Base-by-base conservation (phyloP, 2,113 vertebrate genomes). In the Castor canadensis region DNA sequence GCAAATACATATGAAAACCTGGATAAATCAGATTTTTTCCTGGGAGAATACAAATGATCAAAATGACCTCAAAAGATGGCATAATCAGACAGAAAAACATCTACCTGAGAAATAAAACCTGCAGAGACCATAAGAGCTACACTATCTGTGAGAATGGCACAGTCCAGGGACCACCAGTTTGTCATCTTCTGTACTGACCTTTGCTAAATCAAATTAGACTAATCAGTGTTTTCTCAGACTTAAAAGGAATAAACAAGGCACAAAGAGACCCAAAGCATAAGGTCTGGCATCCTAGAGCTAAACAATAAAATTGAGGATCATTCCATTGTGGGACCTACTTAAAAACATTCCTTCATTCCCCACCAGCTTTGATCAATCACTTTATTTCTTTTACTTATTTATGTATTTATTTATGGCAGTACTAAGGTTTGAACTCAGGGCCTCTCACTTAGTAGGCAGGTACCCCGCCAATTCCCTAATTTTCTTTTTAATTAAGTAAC, bases 1-100 rank as follows among this genome's bases (percentile, higher is more conserved):
- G 49, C 54, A 87, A 95, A 89, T 86, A 38, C 9, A 90, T 79
- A 56, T 91, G 62, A 69, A 96, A 87, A 66, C 16, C 72, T 75
- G 38, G 35, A 62, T 83, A 40, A 92, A 87, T 62, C 26, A 3
- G 24, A 66, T n/a, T 32, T 72, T 71, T 47, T 45, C 4, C 40
- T 56, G 32, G 73, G 69, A 92, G 66, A 95, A 83, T 47, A 92
- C 47, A 87, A 83, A 83, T 83, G 75, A 58, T 66, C n/a, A 66
- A 80, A 77, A 72, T 82, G 69, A 87, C 54, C 32, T 69, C 5
- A 69, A 90, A 83, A 62, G 19, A 79, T 7, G 84, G 58, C 92
- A 75, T 26, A 71, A 69, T 15, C 9, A 87, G 87, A 73, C 15
- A 47, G 58, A 87, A 67, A 76, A 11, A 6, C 43, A 71, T 35